Conservation (phyloP, 2,797 vertebrate genomes). For the Serranus cabrilla region DNA sequence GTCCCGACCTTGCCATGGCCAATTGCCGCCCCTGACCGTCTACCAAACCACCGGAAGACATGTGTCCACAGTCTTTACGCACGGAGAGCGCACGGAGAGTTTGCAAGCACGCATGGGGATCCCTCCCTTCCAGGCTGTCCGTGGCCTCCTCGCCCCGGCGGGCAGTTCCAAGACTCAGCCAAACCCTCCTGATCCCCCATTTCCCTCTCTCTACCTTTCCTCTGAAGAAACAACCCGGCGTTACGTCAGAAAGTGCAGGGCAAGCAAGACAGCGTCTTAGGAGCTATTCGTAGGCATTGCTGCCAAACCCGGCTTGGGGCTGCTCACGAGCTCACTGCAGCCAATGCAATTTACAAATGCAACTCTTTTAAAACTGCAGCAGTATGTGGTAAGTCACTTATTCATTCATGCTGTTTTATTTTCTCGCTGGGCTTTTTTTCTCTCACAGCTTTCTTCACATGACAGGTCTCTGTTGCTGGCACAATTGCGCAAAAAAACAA, state of each 20-base stretch:
- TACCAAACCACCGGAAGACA: conserved; percentile 51
- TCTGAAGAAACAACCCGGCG: conserved; percentile 79
- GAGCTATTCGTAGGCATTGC: conserved; percentile 84
- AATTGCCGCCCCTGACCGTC: conserved; percentile 42
- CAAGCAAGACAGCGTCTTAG: conserved; percentile 85
- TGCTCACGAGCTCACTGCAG: conserved; percentile 79
- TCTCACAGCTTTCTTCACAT: conserved; percentile 77
- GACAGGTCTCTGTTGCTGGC: conserved; percentile 81
- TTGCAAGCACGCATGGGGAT: conserved; percentile 59
- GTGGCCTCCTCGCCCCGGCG: conserved; percentile 69
- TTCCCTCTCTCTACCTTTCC: conserved; percentile 80
- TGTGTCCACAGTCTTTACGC: conserved; percentile 68
- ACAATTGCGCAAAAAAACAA: conserved; percentile 76
- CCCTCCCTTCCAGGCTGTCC: conserved; percentile 59
- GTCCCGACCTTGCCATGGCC: conserved; percentile 26
- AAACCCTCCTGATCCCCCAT: conserved; percentile 61
- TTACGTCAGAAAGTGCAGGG: conserved; percentile 89
- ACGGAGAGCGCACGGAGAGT: conserved; percentile 69
- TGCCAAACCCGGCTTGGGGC: conserved; percentile 83
- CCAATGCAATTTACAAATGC: conserved; percentile 78
- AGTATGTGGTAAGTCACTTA: conserved; percentile 83
- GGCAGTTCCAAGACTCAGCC: conserved; percentile 69
- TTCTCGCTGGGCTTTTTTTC: conserved; percentile 56
- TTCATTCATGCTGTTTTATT: conserved; percentile 68
- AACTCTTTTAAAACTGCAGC: conserved; percentile 73